These are phyloP conservation scores for Heliconius hermathena DNA, from an alignment of 1,140 invertebrate genomes.

Conservation along the genomic window DNA sequence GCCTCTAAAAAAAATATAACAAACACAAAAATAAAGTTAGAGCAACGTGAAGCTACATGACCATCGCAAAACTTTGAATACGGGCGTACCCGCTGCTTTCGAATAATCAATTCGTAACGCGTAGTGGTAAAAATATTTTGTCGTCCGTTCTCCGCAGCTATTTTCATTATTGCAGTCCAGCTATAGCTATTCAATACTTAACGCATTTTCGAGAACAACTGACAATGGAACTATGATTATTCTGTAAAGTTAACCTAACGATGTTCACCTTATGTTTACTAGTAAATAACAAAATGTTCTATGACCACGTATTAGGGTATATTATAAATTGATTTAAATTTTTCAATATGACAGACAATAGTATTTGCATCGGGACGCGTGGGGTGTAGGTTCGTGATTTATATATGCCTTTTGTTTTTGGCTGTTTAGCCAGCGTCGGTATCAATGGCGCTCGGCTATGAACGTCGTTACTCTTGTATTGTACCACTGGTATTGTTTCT, in stretches of 20 bases:
- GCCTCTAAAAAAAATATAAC: conserved; percentile 31
- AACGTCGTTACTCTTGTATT: conserved; percentile 78
- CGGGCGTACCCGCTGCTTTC: conserved; percentile 45
- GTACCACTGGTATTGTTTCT: conserved; percentile 72
- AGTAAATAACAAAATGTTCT: conserved; percentile 49
- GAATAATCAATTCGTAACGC: conserved; percentile 66
- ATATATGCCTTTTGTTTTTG: conserved; percentile 78
- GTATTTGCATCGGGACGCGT: conserved; percentile 60
- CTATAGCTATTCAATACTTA: conserved; percentile 54
- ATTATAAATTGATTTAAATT: conserved; percentile 37
- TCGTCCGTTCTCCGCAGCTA: conserved; percentile 52
- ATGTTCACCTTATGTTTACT: conserved; percentile 73
- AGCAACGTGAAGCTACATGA: conserved; percentile 37
- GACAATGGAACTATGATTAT: conserved; percentile 76
- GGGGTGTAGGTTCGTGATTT: conserved; percentile 70
- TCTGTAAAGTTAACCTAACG: conserved; percentile 72
- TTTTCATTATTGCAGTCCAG: conserved; percentile 49
- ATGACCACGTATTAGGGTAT: conserved; percentile 21
- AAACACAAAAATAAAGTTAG: conserved; percentile 29
- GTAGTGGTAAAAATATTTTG: conserved; percentile 76
- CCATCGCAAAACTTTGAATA: conserved; percentile 50
- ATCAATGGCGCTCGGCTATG: conserved; percentile 70
- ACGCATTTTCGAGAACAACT: conserved; percentile 65
- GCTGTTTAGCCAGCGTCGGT: conserved; percentile 70
- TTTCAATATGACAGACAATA: conserved; percentile 35